phyloP scores from a whole-genome alignment of 2,797 vertebrate species.

The Takifugu ocellatus region DNA sequence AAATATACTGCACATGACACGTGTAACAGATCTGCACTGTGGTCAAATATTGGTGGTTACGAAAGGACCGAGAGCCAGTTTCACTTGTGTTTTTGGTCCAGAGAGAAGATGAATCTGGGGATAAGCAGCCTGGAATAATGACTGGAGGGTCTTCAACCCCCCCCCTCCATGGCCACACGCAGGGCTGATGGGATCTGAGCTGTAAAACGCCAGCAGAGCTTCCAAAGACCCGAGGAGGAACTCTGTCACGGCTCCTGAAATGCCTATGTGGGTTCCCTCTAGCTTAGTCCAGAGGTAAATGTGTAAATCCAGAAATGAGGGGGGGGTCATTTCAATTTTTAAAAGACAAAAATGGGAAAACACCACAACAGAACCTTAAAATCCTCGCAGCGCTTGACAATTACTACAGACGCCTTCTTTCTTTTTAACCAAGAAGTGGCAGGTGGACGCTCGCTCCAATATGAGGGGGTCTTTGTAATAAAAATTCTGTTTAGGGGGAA shows the following conservation, averaged over 20 bases:
- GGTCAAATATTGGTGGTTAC: constrained; percentile 1
- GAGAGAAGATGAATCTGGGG: neutral
- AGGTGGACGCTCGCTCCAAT: constrained; percentile 72
- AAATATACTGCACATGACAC: neutral
- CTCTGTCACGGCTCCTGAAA: constrained; percentile 32
- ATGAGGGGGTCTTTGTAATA: constrained; percentile 51
- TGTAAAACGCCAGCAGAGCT: constrained; percentile 10
- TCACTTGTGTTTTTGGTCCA: neutral
- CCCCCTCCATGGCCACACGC: constrained; percentile 5
- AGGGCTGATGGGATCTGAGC: constrained; percentile 8
- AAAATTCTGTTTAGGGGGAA: constrained; percentile 30
- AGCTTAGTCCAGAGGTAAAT: constrained; percentile 50
- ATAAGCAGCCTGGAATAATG: neutral
- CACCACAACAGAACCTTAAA: constrained; percentile 27
- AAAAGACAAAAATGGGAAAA: neutral
- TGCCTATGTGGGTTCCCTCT: constrained; percentile 56
- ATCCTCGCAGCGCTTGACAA: constrained; percentile 54
- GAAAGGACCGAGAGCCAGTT: constrained; percentile 2
- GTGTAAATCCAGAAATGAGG: constrained; percentile 24
- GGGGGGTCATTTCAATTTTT: constrained; percentile 2
- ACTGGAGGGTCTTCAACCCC: constrained; percentile 6
- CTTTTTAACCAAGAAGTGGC: constrained; percentile 73
- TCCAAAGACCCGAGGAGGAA: constrained; percentile 25
- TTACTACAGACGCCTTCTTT: constrained; percentile 57
- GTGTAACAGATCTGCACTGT: neutral